Base-by-base conservation (phyloP, 1,140 invertebrate genomes). In the Berghia stephanieae region DNA sequence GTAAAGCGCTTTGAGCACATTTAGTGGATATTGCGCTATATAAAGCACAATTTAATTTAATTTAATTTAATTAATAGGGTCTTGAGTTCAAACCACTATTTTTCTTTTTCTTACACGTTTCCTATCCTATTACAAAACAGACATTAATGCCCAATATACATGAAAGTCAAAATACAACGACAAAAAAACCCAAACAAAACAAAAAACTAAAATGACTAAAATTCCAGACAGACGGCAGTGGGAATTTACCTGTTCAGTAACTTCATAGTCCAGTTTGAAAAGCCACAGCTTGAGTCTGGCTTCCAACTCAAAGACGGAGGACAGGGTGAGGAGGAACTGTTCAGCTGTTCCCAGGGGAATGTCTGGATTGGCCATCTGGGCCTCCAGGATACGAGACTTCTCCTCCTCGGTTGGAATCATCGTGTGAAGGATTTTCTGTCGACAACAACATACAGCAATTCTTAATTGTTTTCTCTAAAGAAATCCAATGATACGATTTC, bases 401-500 rank as follows among this genome's bases (percentile, higher is more conserved):
- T 99, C 98, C 89, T 99, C 98, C 84, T 98, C 95, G 21, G 95
- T 96, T 38, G 98, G 98, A 85, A 99, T 92, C 97, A 99, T 99
- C 21, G 89, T 90, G 13, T 94, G 95, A 44, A 99, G 89, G 66
- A 99, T 93, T 93, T 99, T 99, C 92, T 96, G 85, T 24, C 89
- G n/a, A n/a, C n/a, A n/a, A n/a, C n/a, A n/a, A n/a, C n/a, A n/a
- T n/a, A n/a, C n/a, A n/a, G n/a, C n/a, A n/a, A n/a, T n/a, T n/a
- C n/a, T n/a, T n/a, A n/a, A n/a, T n/a, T n/a, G n/a, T n/a, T n/a
- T n/a, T n/a, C n/a, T n/a, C n/a, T n/a, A n/a, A n/a, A n/a, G n/a
- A n/a, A n/a, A n/a, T n/a, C n/a, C n/a, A n/a, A n/a, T n/a, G n/a
- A n/a, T n/a, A n/a, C n/a, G n/a, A n/a, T n/a, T n/a, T n/a, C n/a